Conservation (phyloP, 2,797 vertebrate species). For the Melanogrammus aeglefinus region DNA sequence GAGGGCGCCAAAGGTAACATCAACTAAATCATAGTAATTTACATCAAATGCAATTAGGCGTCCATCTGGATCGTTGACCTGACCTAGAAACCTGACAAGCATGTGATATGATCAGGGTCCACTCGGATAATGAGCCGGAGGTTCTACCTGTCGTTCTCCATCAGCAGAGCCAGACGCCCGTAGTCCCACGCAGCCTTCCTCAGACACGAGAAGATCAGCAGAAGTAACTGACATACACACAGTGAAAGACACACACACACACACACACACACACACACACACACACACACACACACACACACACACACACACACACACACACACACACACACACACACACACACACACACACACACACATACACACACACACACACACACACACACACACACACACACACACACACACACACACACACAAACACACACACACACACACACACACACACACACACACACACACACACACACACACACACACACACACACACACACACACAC, state of each 20-base stretch:
- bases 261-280: slow-evolving; percentile 14
- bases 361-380: not conserved
- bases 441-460: slow-evolving; percentile 15
- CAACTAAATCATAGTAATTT: slow-evolving; percentile 21
- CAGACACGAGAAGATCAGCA: slow-evolving; percentile 92
- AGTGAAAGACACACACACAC: not conserved
- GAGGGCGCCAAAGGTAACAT: slow-evolving; percentile 51
- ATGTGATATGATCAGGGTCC: not conserved
- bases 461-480: slow-evolving; percentile 67
- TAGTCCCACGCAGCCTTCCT: slow-evolving; percentile 98
- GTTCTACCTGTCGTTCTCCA: slow-evolving; percentile 91
- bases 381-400: not conserved
- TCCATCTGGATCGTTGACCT: slow-evolving; percentile 46
- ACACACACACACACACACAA: not conserved
- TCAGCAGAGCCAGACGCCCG: slow-evolving; percentile 89
- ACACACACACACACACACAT: slow-evolving; percentile 3
- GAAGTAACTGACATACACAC: slow-evolving; percentile 73
- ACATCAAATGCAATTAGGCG: slow-evolving; percentile 17
- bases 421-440: not conserved
- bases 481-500: slow-evolving; percentile 10
- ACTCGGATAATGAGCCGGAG: not conserved
- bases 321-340: slow-evolving; percentile 15
- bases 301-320: slow-evolving; percentile 14
- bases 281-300: slow-evolving; percentile 17
- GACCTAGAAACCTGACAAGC: slow-evolving; percentile 19